phyloP scores from a whole-genome alignment of 2,797 vertebrate species.

The Hephaestus fuliginosus region DNA sequence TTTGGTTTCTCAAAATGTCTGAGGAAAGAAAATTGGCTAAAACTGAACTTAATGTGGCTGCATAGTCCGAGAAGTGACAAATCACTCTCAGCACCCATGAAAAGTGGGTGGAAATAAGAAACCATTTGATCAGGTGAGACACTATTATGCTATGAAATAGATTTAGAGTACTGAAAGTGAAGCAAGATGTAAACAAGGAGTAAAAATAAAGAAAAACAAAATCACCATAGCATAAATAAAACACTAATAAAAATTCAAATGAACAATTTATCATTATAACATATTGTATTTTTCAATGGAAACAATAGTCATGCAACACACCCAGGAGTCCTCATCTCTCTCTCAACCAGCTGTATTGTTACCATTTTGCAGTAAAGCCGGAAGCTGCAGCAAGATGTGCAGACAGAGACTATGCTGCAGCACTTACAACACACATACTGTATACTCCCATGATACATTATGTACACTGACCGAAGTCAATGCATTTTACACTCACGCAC shows the following conservation, averaged over 20 bases:
- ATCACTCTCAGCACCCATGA: not conserved
- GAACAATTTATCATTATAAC: not conserved
- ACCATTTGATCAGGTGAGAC: not conserved
- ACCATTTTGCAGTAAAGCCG: slow-evolving; percentile 15
- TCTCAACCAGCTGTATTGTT: slow-evolving; percentile 3
- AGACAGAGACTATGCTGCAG: slow-evolving; percentile 28
- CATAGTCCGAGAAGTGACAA: not conserved
- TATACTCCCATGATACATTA: slow-evolving; percentile 41
- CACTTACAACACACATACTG: slow-evolving; percentile 15
- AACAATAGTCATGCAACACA: not conserved
- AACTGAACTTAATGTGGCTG: not conserved
- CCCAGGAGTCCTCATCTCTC: not conserved
- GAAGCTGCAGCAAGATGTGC: slow-evolving; percentile 16
- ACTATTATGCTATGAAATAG: not conserved
- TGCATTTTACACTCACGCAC: slow-evolving; percentile 31
- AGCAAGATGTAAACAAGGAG: not conserved
- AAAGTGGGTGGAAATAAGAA: not conserved
- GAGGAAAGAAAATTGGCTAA: not conserved
- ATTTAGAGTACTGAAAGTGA: not conserved
- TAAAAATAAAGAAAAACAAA: not conserved
- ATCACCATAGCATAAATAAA: not conserved
- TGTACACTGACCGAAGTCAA: slow-evolving; percentile 35
- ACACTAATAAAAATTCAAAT: not conserved
- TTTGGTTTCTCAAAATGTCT: not conserved
- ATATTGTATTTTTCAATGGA: not conserved